Base-by-base conservation (phyloP, 92 coral and sea anemone genomes). In the Zoanthus sociatus region DNA sequence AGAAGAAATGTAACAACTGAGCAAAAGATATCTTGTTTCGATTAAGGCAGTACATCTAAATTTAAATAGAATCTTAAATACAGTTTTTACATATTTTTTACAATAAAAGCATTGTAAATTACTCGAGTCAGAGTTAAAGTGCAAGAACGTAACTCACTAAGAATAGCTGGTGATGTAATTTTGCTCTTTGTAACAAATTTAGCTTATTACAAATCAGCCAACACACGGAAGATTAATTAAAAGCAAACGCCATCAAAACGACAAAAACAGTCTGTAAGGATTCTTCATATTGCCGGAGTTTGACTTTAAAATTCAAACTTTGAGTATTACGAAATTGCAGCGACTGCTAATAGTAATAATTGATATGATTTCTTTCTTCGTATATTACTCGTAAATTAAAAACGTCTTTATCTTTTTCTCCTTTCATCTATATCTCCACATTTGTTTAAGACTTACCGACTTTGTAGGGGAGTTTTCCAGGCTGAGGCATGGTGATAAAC, bases 391-490 rank as follows among this genome's bases (percentile, higher is more conserved):
- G 14, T 14, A 14, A 14, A 16, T 13, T 72, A 12, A 9, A 8
- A 37, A 72, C 26, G 7, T 17, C 66, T 82, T 51, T 17, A 44
- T 70, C 66, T 53, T 50, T 26, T 26, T 26, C 26, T 26, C 26
- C 26, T 26, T 26, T 26, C 26, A 26, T 26, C 26, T 26, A 26
- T 26, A 26, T 55, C 20, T 54, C 9, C 79, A 12, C 88, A 20
- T 13, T 42, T 30, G 31, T 5, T 9, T 17, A 4, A 60, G 20
- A 82, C 95, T 90, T 87, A 93, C 98, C 96, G 87, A 95, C 96
- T 95, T 95, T 95, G 90, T 95, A 93, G 74, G 93, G 93, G 71
- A 91, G 90, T 69, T 93, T 91, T 89, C 92, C 96, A 71, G 93
- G 92, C 91, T 93, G 87, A 77, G 91, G 88, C 98, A 91, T 91